Evolutionary conservation across 2,113 vertebrate genomes (phyloP), one percentile per base, ranked within the genome.

Genomic region (Tricholaema leucomelas): DNA sequence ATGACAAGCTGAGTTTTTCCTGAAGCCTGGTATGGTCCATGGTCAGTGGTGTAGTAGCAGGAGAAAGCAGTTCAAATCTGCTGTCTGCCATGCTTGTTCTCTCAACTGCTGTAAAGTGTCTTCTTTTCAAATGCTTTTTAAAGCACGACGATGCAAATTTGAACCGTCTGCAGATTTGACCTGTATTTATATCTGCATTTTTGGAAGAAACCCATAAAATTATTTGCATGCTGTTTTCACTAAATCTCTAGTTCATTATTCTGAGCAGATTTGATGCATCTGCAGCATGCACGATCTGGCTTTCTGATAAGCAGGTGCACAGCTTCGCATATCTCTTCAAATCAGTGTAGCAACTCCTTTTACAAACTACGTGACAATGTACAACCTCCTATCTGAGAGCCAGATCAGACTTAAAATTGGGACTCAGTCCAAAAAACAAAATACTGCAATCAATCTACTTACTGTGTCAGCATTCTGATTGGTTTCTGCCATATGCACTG

Each of bases 281-380:
- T 95, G 92, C 74, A 64, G 55, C 3, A 1, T 55, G 78, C 86
- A n/a, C 4, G 71, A 73, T 91, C 60, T 80, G 67, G 31, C 80
- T 92, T 50, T 91, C 63, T 86, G 82, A 81, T 88, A 67, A 30
- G 89, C 88, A 88, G 94, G 92, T 95, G 93, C 92, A 48, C 36
- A 74, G 93, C 91, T 91, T 80, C 12, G 31, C 90, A 10, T 96
- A 92, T 95, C 94, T 93, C 3, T 2, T 82, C 81, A 70, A 83
- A 96, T 96, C 94, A 92, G 94, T 86, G 90, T 92, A 94, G 86
- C 87, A 92, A 63, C 84, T 21, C 55, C 74, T 79, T 85, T 63
- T 92, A 91, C 88, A 92, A 80, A 87, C 55, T 17, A 38, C 10
- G 33, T 87, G 91, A 94, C 92, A 87, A 79, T 73, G 74, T 66